Percentiles rank a stretch among this genome's conserved stretches.
phyloP scores from a whole-genome alignment of 2,113 vertebrate genomes.

The Isurus oxyrinchus region DNA sequence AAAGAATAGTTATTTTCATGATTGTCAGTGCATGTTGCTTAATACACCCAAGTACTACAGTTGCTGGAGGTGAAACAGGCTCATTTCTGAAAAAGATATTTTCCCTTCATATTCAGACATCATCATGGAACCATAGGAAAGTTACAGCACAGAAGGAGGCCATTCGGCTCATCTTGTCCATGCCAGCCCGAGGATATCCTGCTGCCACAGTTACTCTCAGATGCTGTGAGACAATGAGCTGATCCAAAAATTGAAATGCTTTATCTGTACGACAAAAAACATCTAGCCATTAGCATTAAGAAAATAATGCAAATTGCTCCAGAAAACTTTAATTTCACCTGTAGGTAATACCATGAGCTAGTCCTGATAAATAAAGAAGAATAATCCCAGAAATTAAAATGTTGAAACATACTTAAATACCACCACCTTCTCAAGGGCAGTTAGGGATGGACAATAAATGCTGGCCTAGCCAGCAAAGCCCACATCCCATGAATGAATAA shows the following conservation, averaged over 20 bases:
- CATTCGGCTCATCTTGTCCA: too few relatives aligned
- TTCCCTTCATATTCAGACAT: not conserved
- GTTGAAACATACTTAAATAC: not conserved
- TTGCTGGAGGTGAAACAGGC: not conserved
- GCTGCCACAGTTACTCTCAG: not conserved
- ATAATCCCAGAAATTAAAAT: not conserved
- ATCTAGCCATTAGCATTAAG: not conserved
- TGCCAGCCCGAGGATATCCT: not conserved
- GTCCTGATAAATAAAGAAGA: not conserved
- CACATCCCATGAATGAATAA: too few relatives aligned
- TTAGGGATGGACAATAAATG: too few relatives aligned
- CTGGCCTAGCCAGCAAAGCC: too few relatives aligned
- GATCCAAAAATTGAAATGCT: not conserved
- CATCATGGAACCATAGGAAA: too few relatives aligned
- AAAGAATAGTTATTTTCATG: too few relatives aligned
- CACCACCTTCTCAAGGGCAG: too few relatives aligned
- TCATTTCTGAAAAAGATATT: not conserved
- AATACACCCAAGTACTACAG: not conserved
- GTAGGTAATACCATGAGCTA: not conserved
- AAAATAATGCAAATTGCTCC: not conserved
- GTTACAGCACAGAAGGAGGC: too few relatives aligned
- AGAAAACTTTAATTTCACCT: not conserved
- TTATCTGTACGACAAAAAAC: not conserved
- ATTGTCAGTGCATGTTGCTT: not conserved
- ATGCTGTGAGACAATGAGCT: not conserved